Evolutionary conservation across 2,888 invertebrate genomes (phyloP).

Genomic region (Drepana falcataria): DNA sequence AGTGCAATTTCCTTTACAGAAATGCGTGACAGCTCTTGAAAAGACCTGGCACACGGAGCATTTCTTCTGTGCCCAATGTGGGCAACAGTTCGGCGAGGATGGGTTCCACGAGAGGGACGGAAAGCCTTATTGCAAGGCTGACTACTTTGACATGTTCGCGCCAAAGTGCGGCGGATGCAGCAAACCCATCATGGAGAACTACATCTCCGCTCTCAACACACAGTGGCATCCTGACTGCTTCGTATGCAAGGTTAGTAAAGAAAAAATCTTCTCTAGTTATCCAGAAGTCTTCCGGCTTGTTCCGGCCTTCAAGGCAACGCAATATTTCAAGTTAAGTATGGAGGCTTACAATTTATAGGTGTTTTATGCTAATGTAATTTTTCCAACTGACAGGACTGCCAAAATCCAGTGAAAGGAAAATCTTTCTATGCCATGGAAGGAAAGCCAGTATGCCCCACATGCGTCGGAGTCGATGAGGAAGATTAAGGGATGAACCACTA

Average conservation of each 20-base stretch:
- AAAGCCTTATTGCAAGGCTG: constrained; percentile 96
- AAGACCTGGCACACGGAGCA: constrained; percentile 99
- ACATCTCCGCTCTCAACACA: constrained; percentile 97
- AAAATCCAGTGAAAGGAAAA: constrained; percentile 93
- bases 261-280: background rate
- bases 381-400: constrained; percentile 89
- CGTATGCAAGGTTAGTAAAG: constrained; percentile 94
- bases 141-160: constrained; percentile 98
- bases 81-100: constrained; percentile 97
- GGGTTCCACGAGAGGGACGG: constrained; percentile 98
- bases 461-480: constrained; percentile 94
- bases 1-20: constrained; percentile 80
- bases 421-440: constrained; percentile 98
- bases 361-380: constrained; percentile 26
- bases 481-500: constrained; percentile 70
- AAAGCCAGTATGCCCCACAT: constrained; percentile 95
- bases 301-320: constrained; percentile 7
- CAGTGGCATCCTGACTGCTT: constrained; percentile 99
- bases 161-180: constrained; percentile 98
- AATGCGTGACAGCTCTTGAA: constrained; percentile 98
- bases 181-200: constrained; percentile 97
- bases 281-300: background rate
- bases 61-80: constrained; percentile 98
- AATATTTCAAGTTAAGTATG: constrained; percentile 53
- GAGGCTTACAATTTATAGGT: background rate